A percentile compares a stretch with the other conserved stretches of the same genome.
These are phyloP conservation scores for Psilopsiagon aurifrons DNA, from an alignment of 2,113 vertebrate species.

Conservation along the genomic window DNA sequence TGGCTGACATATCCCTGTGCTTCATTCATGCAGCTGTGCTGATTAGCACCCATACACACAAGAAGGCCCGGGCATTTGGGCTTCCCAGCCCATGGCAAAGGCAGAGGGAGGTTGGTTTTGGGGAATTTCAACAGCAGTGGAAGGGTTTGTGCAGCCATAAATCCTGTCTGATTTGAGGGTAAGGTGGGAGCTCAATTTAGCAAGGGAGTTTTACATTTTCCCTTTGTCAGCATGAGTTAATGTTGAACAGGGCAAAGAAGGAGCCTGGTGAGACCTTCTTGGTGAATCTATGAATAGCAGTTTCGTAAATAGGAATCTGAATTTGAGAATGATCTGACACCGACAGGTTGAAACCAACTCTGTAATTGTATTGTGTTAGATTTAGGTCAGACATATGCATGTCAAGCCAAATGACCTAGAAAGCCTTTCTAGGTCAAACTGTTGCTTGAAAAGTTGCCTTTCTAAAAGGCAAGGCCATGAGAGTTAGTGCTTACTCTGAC, in stretches of 20 bases:
- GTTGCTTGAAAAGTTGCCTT: conserved; percentile 61
- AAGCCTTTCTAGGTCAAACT: conserved; percentile 77
- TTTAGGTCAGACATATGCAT: conserved; percentile 69
- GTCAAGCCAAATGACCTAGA: conserved; percentile 74
- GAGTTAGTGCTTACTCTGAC: conserved; percentile 34
- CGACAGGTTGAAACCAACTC: conserved; percentile 41
- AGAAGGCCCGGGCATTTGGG: not conserved
- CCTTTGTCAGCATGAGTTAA: conserved; percentile 36
- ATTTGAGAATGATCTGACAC: conserved; percentile 66
- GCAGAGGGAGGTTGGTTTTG: not conserved
- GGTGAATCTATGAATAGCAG: conserved; percentile 36
- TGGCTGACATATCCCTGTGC: accelerated
- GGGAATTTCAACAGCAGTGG: not conserved
- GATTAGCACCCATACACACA: not conserved
- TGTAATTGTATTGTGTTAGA: conserved; percentile 45
- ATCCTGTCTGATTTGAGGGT: accelerated
- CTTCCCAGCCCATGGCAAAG: not conserved
- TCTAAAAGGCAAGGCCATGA: not conserved
- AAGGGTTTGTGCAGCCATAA: not conserved
- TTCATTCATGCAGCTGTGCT: not conserved
- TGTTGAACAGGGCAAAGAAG: conserved; percentile 35
- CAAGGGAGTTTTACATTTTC: conserved; percentile 5
- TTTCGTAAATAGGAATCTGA: conserved; percentile 59
- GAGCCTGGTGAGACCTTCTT: conserved; percentile 7
- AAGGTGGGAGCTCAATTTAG: not conserved